Evolutionary conservation across 2,888 invertebrate species (phyloP), one percentile per base, ranked within the genome.

Genomic region (Bimastos eiseni): DNA sequence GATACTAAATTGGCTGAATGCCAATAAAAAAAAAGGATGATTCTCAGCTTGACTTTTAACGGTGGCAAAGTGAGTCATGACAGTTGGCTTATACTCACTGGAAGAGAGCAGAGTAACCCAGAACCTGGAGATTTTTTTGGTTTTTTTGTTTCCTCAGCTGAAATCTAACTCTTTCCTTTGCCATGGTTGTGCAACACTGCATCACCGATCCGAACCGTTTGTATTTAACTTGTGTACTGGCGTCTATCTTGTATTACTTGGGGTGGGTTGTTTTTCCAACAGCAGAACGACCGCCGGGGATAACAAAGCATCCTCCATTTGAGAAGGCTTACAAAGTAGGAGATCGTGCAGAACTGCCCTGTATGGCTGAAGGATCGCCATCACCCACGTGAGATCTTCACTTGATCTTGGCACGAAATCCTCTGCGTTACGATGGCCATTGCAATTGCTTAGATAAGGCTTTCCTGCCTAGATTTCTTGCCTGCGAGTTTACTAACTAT

Each of bases 201-300:
- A 70, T 70, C 70, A 70, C n/a, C 30, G 30, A 70, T n/a, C 70
- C 17, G 70, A 70, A 70, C n/a, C 30, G 13, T n/a, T 70, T 8
- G n/a, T 11, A n/a, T 70, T n/a, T 70, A 8, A n/a, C n/a, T n/a
- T n/a, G 70, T n/a, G 70, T n/a, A 8, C 70, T 70, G 70, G 13
- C n/a, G 70, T 36, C 86, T 86, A 86, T 86, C 37, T 86, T 86
- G 19, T 86, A 36, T 86, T 86, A 86, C 86, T 36, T 86, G 36
- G 37, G 86, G n/a, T 70, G 34, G 34, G 86, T 86, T 86, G 37
- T 86, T 86, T 86, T 86, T 86, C 86, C 86, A 86, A 37, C 34
- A 34, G 86, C 37, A 86, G 37, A 34, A 24, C 86, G 86, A 34
- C 86, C 86, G 86, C 86, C 86, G 24, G 8, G 21, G 86, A 86